A percentile compares a stretch with the other conserved stretches of the same genome.
These are phyloP conservation scores for Melikaiella ostensackeni DNA, from an alignment of 2,888 invertebrate genomes.

Conservation along the genomic window DNA sequence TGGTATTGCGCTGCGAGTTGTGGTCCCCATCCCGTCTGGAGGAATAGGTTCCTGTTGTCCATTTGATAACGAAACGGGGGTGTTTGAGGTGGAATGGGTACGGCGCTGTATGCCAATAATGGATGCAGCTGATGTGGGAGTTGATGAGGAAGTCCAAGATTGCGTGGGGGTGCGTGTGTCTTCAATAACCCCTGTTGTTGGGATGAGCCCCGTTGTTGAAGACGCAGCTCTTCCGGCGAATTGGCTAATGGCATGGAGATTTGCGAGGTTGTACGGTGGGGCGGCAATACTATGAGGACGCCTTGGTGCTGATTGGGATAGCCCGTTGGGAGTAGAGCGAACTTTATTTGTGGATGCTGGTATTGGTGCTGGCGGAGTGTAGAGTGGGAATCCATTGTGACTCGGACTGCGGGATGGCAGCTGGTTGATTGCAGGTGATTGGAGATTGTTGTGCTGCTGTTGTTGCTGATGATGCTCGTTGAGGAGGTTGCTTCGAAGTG, in stretches of 20 bases:
- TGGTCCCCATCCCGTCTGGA: slow-evolving; percentile 45
- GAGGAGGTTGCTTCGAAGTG: slow-evolving; percentile 60
- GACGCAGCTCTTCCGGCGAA: slow-evolving; percentile 61
- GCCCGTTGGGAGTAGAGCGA: slow-evolving; percentile 72
- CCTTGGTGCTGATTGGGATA: slow-evolving; percentile 73
- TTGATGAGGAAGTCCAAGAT: slow-evolving; percentile 46
- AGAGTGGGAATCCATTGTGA: slow-evolving; percentile 79
- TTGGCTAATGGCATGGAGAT: slow-evolving; percentile 75
- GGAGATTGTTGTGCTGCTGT: slow-evolving; percentile 61
- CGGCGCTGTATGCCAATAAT: slow-evolving; percentile 56
- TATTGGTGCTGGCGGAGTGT: slow-evolving; percentile 79
- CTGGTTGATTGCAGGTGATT: slow-evolving; percentile 66
- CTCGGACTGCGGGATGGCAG: slow-evolving; percentile 69
- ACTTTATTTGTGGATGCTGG: slow-evolving; percentile 73
- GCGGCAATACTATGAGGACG: slow-evolving; percentile 80
- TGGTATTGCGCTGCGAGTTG: slow-evolving; percentile 70
- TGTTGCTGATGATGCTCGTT: slow-evolving; percentile 58
- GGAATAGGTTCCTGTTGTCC: slow-evolving; percentile 38
- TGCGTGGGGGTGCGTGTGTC: slow-evolving; percentile 20
- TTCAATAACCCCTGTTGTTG: slow-evolving; percentile 44
- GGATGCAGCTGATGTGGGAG: slow-evolving; percentile 45
- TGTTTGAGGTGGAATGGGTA: slow-evolving; percentile 64
- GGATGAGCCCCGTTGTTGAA: slow-evolving; percentile 43
- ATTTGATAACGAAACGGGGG: slow-evolving; percentile 63
- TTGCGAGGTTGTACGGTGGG: slow-evolving; percentile 78